Evolutionary conservation across 2,888 invertebrate species (phyloP).

Genomic region (Apantesis nais): DNA sequence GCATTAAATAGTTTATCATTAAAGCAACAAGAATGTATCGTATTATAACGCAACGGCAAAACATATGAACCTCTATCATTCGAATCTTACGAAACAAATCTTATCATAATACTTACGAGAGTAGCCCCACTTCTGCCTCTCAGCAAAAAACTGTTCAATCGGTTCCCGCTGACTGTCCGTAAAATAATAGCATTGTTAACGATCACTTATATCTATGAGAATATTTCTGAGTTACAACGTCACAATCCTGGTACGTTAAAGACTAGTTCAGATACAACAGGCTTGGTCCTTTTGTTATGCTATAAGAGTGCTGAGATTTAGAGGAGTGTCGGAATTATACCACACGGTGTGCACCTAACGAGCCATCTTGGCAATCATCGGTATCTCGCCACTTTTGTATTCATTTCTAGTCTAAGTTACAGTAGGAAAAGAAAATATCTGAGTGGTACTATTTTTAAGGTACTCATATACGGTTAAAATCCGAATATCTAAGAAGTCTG

Average conservation of each 20-base stretch:
- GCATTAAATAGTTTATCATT: neutral
- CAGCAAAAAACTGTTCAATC: neutral
- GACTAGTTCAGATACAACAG: constrained; percentile 4
- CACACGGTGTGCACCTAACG: no score
- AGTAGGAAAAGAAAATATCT: no score
- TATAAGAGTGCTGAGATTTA: no score
- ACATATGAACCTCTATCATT: neutral
- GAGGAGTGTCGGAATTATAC: no score
- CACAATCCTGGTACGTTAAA: neutral
- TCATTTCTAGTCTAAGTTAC: no score
- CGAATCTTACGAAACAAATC: neutral
- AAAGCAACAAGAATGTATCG: neutral
- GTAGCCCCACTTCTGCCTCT: neutral
- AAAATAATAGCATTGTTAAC: neutral
- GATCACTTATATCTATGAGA: constrained; percentile 6
- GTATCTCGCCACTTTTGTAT: no score
- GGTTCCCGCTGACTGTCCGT: neutral
- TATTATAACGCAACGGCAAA: neutral
- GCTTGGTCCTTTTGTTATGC: neutral
- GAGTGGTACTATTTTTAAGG: no score
- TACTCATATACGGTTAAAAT: no score
- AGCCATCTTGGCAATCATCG: no score
- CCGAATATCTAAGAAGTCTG: no score
- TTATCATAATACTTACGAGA: neutral
- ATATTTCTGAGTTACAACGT: neutral